A percentile compares a stretch with the other conserved stretches of the same genome.
Evolutionary conservation across 1,140 invertebrate genomes (phyloP).

Genomic region (Macrocentrus cingulum): DNA sequence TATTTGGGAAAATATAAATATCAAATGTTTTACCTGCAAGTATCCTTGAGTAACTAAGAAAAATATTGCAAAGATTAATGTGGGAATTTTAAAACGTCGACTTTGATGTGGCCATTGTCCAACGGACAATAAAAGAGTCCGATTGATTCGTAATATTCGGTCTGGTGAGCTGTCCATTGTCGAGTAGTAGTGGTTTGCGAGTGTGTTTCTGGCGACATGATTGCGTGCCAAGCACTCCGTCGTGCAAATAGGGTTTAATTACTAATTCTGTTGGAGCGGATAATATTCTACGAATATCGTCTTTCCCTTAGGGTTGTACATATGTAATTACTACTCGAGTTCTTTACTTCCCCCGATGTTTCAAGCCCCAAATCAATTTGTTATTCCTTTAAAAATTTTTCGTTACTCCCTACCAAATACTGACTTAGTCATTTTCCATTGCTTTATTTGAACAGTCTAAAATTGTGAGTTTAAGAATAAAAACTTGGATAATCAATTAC

Average conservation of each 20-base stretch:
- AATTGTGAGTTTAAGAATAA: no score
- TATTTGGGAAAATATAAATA: not conserved
- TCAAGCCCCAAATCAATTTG: no score
- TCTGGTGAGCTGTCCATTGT: not conserved
- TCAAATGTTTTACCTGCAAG: conserved; percentile 33
- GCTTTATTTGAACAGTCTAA: no score
- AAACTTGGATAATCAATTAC: no score
- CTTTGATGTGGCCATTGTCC: conserved; percentile 37
- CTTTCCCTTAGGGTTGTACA: not conserved
- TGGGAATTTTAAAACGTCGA: conserved; percentile 20
- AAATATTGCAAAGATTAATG: conserved; percentile 22
- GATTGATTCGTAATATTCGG: conserved; percentile 28
- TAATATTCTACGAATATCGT: not conserved
- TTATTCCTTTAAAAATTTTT: no score
- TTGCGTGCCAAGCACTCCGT: not conserved
- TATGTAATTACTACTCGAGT: no score
- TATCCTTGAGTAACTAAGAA: conserved; percentile 24
- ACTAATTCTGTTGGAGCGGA: not conserved
- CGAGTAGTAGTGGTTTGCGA: no score
- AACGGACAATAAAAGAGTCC: conserved; percentile 26
- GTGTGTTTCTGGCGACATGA: not conserved
- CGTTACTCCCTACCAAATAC: no score
- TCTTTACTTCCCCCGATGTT: no score
- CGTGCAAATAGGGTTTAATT: not conserved
- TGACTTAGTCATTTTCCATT: no score